Conservation (phyloP, 1,140 invertebrate genomes). For the Helicoverpa zea region DNA sequence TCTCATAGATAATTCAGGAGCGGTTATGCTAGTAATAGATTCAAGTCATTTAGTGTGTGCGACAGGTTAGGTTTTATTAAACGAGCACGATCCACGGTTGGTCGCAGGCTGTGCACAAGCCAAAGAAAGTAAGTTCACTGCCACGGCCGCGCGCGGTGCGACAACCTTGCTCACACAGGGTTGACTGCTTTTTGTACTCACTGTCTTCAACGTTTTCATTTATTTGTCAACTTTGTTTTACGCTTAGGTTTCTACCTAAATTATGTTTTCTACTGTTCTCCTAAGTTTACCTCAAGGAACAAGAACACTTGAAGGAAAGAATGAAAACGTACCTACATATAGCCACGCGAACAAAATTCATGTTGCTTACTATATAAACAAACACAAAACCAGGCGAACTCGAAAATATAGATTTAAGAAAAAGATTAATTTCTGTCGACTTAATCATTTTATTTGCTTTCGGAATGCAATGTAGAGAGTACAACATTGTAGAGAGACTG, state of each 20-base stretch:
- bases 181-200: conserved; percentile 33
- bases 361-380: background rate
- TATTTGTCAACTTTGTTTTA: background rate
- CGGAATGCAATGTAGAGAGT: no score
- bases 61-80: conserved; percentile 58
- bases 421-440: no score
- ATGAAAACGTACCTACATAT: no score
- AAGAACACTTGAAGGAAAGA: background rate
- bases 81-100: conserved; percentile 67
- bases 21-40: conserved; percentile 22
- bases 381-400: no score
- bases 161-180: conserved; percentile 71
- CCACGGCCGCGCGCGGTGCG: conserved; percentile 78
- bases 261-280: background rate
- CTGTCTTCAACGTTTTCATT: conserved; percentile 2
- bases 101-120: conserved; percentile 59
- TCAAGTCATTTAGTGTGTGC: conserved; percentile 17
- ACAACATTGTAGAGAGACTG: no score
- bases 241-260: background rate
- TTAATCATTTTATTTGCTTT: no score
- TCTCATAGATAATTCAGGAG: conserved; percentile 33
- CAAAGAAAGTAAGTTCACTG: conserved; percentile 85
- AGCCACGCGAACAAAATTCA: background rate
- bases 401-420: no score
- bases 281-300: background rate